Base-by-base conservation (phyloP, 1,140 invertebrate species). In the Drosophila persimilis region DNA sequence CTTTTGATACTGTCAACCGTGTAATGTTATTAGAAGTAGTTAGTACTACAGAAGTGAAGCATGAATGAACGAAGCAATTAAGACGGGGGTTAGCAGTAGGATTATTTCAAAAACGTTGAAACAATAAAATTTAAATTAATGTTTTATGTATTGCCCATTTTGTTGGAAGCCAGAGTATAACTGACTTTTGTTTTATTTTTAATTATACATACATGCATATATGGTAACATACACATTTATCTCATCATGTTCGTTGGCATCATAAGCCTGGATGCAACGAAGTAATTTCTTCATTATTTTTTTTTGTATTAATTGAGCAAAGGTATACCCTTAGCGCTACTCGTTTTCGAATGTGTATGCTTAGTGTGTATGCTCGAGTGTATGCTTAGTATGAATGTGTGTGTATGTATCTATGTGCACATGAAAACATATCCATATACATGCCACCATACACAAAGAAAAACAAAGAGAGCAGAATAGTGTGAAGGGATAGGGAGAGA, bases 281-380 rank as follows among this genome's bases (percentile, higher is more conserved):
- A 51, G 39, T 59, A 70, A 70, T 72, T 75, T 72, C 56, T 72
- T 60, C 39, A 66, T 66, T 56, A 55, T 72, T 65, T 72, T 72
- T 61, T 53, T 59, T 53, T 59, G 61, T 61, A 61, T 61, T 75
- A 72, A 75, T 75, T 75, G 67, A 65, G 56, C 67, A 61, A 61
- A 51, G 35, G 61, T 47, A 35, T 55, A 57, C 39, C 53, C 17
- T 57, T 64, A 8, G 35, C 35, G 35, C 35, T 39, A 39, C 35
- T 39, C 35, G 11, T 13, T 13, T 39, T 39, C 35, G 35, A 39
- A 39, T 39, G 11, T 39, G 11, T 39, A 3, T 39, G 11, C 0
- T 2, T 48, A 59, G n/a, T 35, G 26, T 50, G 46, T 3, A 13
- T 50, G 22, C 17, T 17, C 17, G 35, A 39, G 35, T 13, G 11